Evolutionary conservation across 2,888 invertebrate genomes (phyloP).

Genomic region (Tetragonula carbonaria): DNA sequence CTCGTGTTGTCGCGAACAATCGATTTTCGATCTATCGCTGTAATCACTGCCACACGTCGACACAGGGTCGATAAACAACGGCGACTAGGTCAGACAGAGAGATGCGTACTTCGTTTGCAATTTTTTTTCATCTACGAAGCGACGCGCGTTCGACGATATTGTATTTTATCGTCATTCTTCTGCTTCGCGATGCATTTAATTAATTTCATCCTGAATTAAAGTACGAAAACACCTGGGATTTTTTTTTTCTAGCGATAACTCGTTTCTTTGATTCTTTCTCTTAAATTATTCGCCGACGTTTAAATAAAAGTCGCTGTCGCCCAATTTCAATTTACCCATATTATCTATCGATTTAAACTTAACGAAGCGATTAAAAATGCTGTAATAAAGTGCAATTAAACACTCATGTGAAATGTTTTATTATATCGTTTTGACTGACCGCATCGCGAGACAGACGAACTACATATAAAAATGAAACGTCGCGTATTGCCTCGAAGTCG

Average conservation of each 20-base stretch:
- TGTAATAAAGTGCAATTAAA: not conserved
- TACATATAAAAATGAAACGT: not conserved
- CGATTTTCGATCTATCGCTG: slow-evolving; percentile 33
- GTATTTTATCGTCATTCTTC: not conserved
- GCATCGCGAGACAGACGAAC: slow-evolving; percentile 3
- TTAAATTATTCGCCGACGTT: slow-evolving; percentile 22
- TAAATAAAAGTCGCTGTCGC: slow-evolving; percentile 1
- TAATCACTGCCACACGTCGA: slow-evolving; percentile 42
- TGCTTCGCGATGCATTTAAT: slow-evolving; percentile 22
- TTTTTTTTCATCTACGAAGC: slow-evolving; percentile 6
- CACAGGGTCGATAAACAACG: slow-evolving; percentile 25
- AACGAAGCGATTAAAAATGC: not conserved
- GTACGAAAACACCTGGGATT: not conserved
- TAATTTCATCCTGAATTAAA: slow-evolving; percentile 9
- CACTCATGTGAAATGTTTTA: not conserved
- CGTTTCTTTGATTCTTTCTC: not conserved
- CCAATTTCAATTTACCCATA: not conserved
- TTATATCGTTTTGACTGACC: not conserved
- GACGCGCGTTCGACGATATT: not conserved
- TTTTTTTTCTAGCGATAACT: not conserved
- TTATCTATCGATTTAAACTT: no score
- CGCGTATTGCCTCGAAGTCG: not conserved
- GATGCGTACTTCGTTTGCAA: not conserved
- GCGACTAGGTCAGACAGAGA: not conserved
- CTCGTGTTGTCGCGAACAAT: slow-evolving; percentile 30